Evolutionary conservation across 1,140 invertebrate genomes (phyloP).

Genomic region (Drosophila leontia): DNA sequence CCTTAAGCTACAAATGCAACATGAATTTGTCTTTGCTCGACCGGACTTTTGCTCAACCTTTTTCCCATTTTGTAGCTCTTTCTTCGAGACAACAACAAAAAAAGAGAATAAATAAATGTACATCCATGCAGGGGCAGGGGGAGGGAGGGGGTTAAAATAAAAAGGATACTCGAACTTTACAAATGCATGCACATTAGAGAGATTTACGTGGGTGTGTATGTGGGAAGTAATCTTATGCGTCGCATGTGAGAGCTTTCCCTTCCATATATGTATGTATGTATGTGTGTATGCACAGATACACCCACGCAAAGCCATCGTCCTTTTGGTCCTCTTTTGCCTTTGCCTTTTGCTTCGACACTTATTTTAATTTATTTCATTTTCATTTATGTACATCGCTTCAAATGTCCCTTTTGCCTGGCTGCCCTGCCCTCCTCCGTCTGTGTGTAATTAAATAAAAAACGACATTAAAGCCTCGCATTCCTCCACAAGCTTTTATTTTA

Average conservation of each 20-base stretch:
- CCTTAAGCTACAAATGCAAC: slow-evolving; percentile 82
- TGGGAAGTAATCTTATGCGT: slow-evolving; percentile 70
- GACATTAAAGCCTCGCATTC: slow-evolving; percentile 45
- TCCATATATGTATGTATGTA: background rate
- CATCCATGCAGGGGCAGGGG: slow-evolving; percentile 6
- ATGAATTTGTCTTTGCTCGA: slow-evolving; percentile 79
- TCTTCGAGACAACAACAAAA: slow-evolving; percentile 52
- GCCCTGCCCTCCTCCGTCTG: background rate
- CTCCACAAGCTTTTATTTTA: slow-evolving; percentile 62
- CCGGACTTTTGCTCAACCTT: slow-evolving; percentile 30
- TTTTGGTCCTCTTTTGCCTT: slow-evolving; percentile 60
- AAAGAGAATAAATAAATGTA: slow-evolving; percentile 37
- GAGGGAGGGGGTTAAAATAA: slow-evolving; percentile 3
- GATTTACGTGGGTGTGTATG: slow-evolving; percentile 40
- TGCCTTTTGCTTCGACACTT: slow-evolving; percentile 76
- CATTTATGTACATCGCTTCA: slow-evolving; percentile 70
- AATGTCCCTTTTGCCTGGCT: slow-evolving; percentile 55
- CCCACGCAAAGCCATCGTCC: slow-evolving; percentile 23
- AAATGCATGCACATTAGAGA: slow-evolving; percentile 80
- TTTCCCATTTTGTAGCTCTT: slow-evolving; percentile 49
- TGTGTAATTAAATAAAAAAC: slow-evolving; percentile 80
- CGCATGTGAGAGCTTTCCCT: slow-evolving; percentile 64
- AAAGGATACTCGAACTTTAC: slow-evolving; percentile 82
- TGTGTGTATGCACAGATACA: background rate
- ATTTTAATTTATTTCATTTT: slow-evolving; percentile 83